A percentile compares a stretch with the other conserved stretches of the same genome.
Conservation (phyloP, 2,113 vertebrate genomes). For the Notothenia coriiceps region DNA sequence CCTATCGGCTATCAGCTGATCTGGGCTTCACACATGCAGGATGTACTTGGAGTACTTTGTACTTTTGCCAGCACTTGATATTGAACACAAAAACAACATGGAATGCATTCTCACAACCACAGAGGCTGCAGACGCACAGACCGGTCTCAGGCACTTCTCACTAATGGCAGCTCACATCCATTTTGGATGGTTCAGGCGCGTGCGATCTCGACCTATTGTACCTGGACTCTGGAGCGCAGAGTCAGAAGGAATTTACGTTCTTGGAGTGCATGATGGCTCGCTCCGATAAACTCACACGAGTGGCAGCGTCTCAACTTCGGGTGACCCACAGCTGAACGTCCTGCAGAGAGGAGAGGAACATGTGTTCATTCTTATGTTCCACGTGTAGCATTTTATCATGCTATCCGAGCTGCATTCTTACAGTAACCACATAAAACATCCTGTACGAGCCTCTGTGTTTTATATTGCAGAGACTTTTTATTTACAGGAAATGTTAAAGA, state of each 20-base stretch:
- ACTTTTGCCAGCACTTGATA: background rate
- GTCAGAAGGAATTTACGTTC: conserved; percentile 97
- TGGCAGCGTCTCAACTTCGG: conserved; percentile 99
- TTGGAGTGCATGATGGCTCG: conserved; percentile 98
- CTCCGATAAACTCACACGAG: conserved; percentile 97
- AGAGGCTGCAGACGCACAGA: conserved; percentile 24
- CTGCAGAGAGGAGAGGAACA: conserved; percentile 73
- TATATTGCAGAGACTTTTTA: no score
- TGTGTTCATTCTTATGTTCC: background rate
- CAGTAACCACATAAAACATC: no score
- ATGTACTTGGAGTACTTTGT: no score
- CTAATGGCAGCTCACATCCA: conserved; percentile 37
- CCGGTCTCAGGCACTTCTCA: conserved; percentile 20
- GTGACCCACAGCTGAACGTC: conserved; percentile 98
- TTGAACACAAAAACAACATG: background rate
- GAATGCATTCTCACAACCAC: conserved; percentile 25
- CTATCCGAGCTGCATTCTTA: background rate
- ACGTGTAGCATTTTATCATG: conserved; percentile 1
- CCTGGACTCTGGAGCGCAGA: conserved; percentile 95
- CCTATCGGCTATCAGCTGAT: no score
- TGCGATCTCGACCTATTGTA: conserved; percentile 68
- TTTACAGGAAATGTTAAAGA: no score
- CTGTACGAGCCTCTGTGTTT: no score
- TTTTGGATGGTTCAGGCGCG: conserved; percentile 28
- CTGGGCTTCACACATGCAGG: no score